Conservation (phyloP, 2,888 invertebrate species). For the Eudemis profundana region DNA sequence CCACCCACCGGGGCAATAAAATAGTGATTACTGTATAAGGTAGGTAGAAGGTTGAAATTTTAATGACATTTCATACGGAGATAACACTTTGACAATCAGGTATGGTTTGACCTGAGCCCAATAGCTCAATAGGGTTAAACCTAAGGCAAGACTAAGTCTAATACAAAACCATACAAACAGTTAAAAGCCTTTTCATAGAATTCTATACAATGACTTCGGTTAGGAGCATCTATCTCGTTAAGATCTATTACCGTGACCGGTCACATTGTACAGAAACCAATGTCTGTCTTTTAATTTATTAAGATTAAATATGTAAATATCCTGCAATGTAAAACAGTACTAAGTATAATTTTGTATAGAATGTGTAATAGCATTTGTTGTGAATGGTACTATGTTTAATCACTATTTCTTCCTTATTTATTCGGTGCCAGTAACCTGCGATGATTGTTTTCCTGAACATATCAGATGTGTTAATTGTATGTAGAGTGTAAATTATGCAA, state of each 20-base stretch:
- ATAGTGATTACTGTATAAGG: too few species aligned
- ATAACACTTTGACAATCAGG: too few species aligned
- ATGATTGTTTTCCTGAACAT: constrained; percentile 34
- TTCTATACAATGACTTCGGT: not conserved
- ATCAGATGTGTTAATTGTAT: constrained; percentile 38
- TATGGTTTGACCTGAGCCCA: too few species aligned
- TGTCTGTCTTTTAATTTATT: constrained; percentile 60
- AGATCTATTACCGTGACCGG: not conserved
- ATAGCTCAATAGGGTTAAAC: too few species aligned
- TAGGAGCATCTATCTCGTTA: not conserved
- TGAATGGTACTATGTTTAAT: constrained; percentile 62
- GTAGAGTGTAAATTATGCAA: constrained; percentile 34
- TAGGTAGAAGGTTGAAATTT: too few species aligned
- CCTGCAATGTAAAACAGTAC: constrained; percentile 59
- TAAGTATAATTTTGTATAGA: constrained; percentile 78
- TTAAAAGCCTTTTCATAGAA: too few species aligned
- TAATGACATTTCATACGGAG: too few species aligned
- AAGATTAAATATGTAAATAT: constrained; percentile 77
- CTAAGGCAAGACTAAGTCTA: too few species aligned
- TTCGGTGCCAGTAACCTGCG: constrained; percentile 57
- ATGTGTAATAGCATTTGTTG: constrained; percentile 69
- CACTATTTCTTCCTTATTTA: constrained; percentile 56
- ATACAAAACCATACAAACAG: too few species aligned
- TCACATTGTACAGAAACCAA: constrained; percentile 55
- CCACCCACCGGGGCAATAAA: too few species aligned